Conservation (phyloP, 2,113 vertebrate genomes). For the Brachypteracias leptosomus region DNA sequence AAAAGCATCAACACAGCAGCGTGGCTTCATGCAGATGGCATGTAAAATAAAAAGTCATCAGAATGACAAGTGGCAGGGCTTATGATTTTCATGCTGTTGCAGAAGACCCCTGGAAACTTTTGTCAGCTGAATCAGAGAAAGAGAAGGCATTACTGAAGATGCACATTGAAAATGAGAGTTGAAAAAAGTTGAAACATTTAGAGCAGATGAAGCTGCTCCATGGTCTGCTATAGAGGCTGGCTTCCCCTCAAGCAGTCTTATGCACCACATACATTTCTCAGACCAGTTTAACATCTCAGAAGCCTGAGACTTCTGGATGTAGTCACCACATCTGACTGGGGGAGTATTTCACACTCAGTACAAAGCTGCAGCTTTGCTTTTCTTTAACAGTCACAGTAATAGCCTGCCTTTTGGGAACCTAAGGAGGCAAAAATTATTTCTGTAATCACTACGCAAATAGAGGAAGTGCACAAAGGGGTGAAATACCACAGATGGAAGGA, state of each 20-base stretch:
- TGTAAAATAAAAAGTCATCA: neutral
- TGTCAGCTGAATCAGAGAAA: neutral
- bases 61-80: neutral
- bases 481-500: neutral
- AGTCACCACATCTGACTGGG: neutral
- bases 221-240: neutral
- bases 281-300: neutral
- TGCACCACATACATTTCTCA: neutral
- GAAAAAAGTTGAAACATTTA: neutral
- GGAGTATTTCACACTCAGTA: neutral
- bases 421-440: conserved; percentile 30
- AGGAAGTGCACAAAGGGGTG: neutral
- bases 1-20: neutral
- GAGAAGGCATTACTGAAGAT: neutral
- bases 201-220: neutral
- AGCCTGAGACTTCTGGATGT: neutral
- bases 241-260: neutral
- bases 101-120: neutral
- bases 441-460: neutral
- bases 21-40: neutral
- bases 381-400: neutral
- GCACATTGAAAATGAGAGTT: neutral
- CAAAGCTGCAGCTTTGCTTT: neutral
- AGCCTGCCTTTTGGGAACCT: neutral
- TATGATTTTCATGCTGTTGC: neutral